Evolutionary conservation across 2,888 invertebrate genomes (phyloP).

Genomic region (Iphiclides podalirius): DNA sequence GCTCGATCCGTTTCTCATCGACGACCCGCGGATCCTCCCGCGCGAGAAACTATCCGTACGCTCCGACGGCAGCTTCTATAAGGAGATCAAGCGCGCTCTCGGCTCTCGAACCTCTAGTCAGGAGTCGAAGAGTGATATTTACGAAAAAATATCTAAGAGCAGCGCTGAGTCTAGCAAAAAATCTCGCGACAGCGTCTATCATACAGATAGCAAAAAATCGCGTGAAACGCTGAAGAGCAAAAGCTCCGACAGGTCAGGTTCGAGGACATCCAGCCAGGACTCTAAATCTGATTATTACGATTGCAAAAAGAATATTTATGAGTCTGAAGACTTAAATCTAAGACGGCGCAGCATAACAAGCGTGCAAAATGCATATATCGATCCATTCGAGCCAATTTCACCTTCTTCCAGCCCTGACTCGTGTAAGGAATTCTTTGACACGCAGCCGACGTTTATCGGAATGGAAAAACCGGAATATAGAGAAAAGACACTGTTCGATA

Average conservation of each 20-base stretch:
- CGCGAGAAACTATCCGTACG: constrained; percentile 86
- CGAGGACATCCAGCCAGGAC: constrained; percentile 85
- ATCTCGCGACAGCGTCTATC: constrained; percentile 82
- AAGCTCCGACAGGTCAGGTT: constrained; percentile 80
- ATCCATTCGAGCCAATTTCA: constrained; percentile 71
- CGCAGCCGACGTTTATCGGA: constrained; percentile 66
- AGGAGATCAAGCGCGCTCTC: constrained; percentile 82
- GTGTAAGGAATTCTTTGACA: constrained; percentile 81
- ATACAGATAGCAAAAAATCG: constrained; percentile 83
- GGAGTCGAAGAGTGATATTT: constrained; percentile 85
- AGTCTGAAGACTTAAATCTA: constrained; percentile 55
- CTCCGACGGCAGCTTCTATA: constrained; percentile 87
- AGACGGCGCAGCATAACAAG: constrained; percentile 58
- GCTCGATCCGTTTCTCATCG: constrained; percentile 88
- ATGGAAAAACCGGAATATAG: constrained; percentile 71
- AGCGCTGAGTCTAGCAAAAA: constrained; percentile 83
- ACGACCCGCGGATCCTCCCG: constrained; percentile 87
- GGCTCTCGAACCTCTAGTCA: constrained; percentile 85
- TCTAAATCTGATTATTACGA: constrained; percentile 87
- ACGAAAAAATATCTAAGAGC: constrained; percentile 83
- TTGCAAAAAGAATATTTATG: constrained; percentile 77
- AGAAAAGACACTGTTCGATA: constrained; percentile 75
- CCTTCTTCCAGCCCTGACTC: constrained; percentile 86
- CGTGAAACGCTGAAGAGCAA: constrained; percentile 83
- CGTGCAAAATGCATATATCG: constrained; percentile 63